phyloP scores from a whole-genome alignment of 92 coral and sea anemone species.

The Plumapathes pennacea region DNA sequence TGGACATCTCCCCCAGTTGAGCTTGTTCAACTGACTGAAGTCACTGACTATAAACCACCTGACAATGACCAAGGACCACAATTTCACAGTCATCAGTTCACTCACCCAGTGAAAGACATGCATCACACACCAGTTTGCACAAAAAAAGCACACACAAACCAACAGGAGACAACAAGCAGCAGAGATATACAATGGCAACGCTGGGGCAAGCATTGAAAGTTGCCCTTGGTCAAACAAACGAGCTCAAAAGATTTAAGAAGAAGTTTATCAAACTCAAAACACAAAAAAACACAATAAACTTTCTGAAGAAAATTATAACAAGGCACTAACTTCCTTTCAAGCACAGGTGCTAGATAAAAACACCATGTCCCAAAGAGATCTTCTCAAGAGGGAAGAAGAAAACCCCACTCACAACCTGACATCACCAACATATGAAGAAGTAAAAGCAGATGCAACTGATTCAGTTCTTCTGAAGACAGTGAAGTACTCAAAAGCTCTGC shows the following conservation, averaged over 20 bases:
- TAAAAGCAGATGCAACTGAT: conserved; percentile 2
- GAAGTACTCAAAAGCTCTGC: conserved; percentile 9
- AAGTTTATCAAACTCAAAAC: too few species aligned
- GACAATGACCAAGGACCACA: too few species aligned
- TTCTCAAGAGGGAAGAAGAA: conserved; percentile 4
- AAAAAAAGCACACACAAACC: conserved; percentile 35
- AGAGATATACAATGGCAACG: conserved; percentile 15
- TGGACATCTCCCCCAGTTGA: too few species aligned
- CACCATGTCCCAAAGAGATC: conserved; percentile 1
- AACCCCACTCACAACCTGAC: conserved; percentile 7
- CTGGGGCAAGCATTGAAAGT: conserved; percentile 19
- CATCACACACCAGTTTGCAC: conserved; percentile 2
- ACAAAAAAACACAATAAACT: too few species aligned
- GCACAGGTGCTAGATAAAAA: too few species aligned
- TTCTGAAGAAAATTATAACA: too few species aligned
- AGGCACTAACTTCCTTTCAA: too few species aligned
- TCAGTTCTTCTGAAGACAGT: conserved; percentile 7
- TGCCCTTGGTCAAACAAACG: too few species aligned
- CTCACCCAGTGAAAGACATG: too few species aligned
- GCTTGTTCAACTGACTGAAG: too few species aligned
- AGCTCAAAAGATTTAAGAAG: conserved; percentile 6
- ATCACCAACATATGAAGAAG: conserved; percentile 9
- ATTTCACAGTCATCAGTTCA: too few species aligned
- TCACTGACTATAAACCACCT: too few species aligned
- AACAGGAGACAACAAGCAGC: conserved; percentile 26